Conservation (phyloP, 1,140 invertebrate genomes). For the Globodera rostochiensis region DNA sequence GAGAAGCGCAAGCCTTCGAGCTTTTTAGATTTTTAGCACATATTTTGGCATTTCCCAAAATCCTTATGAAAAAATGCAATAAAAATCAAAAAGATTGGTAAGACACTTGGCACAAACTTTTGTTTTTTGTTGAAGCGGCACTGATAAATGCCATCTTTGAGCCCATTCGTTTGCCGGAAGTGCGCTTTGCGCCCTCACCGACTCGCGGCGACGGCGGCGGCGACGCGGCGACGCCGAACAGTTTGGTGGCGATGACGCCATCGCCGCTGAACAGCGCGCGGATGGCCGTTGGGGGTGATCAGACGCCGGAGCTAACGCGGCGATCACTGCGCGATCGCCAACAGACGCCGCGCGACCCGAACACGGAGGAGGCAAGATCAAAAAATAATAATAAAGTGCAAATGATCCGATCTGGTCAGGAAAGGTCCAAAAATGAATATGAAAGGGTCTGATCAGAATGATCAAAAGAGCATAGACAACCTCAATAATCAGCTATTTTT, state of each 20-base stretch:
- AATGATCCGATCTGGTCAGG: too few species aligned
- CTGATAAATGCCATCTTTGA: constrained; percentile 22
- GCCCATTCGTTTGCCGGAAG: constrained; percentile 14
- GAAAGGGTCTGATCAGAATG: too few species aligned
- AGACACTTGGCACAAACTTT: neutral
- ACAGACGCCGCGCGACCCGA: constrained; percentile 13
- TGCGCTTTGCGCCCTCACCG: constrained; percentile 15
- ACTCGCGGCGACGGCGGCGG: neutral
- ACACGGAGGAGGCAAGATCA: too few species aligned
- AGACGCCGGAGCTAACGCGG: neutral
- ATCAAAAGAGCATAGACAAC: too few species aligned
- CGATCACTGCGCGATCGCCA: constrained; percentile 12
- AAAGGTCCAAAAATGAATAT: too few species aligned
- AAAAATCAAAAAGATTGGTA: too few species aligned
- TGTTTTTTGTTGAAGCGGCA: neutral
- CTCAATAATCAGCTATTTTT: too few species aligned
- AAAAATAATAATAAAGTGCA: too few species aligned
- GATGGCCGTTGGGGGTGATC: constrained; percentile 2
- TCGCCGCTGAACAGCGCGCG: constrained; percentile 23
- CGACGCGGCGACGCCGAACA: neutral
- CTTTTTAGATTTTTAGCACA: too few species aligned
- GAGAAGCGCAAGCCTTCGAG: too few species aligned
- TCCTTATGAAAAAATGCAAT: too few species aligned
- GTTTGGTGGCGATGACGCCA: neutral
- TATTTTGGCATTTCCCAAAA: too few species aligned